Conservation (phyloP, 2,113 vertebrate genomes). For the Leucopternis melanops region DNA sequence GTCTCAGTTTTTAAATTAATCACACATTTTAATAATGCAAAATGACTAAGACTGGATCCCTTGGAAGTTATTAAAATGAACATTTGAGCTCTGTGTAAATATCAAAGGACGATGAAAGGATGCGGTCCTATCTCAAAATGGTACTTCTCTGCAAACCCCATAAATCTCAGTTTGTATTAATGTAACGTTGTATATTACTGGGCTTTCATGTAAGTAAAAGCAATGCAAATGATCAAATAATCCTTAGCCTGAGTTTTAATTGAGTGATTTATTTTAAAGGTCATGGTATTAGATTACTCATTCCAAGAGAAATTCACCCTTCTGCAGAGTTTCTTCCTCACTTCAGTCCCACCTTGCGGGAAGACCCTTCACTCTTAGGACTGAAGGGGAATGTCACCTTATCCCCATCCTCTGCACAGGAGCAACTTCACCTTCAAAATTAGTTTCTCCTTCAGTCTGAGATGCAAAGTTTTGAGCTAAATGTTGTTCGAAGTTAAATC, state of each 20-base stretch:
- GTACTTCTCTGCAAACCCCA: constrained; percentile 24
- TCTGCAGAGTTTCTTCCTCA: neutral
- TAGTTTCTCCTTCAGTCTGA: neutral
- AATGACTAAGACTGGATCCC: constrained; percentile 57
- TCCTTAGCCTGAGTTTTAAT: constrained; percentile 35
- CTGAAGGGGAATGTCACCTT: neutral
- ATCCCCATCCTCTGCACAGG: neutral
- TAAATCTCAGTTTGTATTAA: constrained; percentile 51
- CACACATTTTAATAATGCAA: constrained; percentile 66
- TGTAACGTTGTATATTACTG: constrained; percentile 36
- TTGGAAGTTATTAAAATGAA: constrained; percentile 64
- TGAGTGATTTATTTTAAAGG: constrained; percentile 42
- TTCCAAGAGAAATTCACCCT: constrained; percentile 23
- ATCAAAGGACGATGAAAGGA: constrained; percentile 62
- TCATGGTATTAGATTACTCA: neutral
- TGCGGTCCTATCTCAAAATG: constrained; percentile 39
- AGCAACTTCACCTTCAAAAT: neutral
- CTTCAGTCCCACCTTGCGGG: neutral
- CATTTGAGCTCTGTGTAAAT: constrained; percentile 63
- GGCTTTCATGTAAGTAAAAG: constrained; percentile 60
- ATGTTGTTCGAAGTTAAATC: neutral
- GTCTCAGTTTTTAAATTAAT: constrained; percentile 62
- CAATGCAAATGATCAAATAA: constrained; percentile 59
- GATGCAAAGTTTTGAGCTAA: neutral
- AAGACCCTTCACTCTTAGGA: neutral